phyloP scores from a whole-genome alignment of 1,140 invertebrate species.

The Papilio helenus region DNA sequence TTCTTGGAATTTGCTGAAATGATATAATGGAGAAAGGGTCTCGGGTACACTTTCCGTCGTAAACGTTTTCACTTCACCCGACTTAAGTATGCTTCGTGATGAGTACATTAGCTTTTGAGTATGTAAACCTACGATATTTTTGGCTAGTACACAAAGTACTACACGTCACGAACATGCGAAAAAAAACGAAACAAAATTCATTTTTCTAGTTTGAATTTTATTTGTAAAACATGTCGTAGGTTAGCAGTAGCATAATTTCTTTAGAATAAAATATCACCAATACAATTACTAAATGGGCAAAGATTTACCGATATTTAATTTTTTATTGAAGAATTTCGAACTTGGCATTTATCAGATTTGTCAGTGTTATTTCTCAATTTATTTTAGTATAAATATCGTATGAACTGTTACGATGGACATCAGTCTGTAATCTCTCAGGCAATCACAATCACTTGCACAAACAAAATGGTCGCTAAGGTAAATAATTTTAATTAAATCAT shows the following conservation, averaged over 20 bases:
- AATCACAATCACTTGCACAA: conserved; percentile 21
- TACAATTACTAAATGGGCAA: not conserved
- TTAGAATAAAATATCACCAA: not conserved
- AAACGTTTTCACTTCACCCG: conserved; percentile 10
- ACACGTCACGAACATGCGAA: not conserved
- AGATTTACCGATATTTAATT: not conserved
- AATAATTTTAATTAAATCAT: conserved; percentile 3
- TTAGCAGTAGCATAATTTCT: not conserved
- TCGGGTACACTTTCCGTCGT: conserved; percentile 2
- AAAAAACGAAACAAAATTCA: not conserved
- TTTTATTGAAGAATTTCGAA: not conserved
- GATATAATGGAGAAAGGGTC: conserved; percentile 7
- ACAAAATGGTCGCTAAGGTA: conserved; percentile 20
- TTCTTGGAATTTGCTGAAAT: not conserved
- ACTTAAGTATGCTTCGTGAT: conserved; percentile 15
- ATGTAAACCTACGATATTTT: conserved; percentile 5
- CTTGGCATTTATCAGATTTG: conserved; percentile 13
- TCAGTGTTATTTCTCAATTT: not conserved
- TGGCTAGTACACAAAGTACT: not conserved
- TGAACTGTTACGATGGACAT: not conserved
- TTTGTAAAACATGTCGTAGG: too few species aligned
- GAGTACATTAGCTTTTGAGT: conserved; percentile 18
- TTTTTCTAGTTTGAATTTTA: too few species aligned
- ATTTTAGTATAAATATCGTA: conserved; percentile 6
- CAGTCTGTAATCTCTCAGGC: conserved; percentile 12